Evolutionary conservation across 2,888 invertebrate species (phyloP), one percentile per base, ranked within the genome.

Genomic region (Dolichopus griseipennis): DNA sequence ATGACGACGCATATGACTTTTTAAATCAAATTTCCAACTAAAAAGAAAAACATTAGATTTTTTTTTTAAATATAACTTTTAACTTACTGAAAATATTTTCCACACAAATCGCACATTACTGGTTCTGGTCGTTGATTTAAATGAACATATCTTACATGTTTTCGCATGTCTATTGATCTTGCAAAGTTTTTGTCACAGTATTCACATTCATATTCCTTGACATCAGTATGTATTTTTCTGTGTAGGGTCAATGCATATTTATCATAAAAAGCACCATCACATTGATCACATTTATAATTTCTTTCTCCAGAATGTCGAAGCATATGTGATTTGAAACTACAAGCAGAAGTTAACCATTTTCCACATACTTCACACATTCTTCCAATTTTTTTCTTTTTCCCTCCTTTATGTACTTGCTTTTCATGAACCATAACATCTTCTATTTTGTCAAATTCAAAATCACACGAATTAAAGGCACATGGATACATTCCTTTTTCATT

Each of bases 261-360:
- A 20, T 64, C 33, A 20, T 37, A 64, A 64, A 64, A 64, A 34
- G 33, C 64, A 4, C 37, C 20, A 20, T 34, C 9, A 20, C 64
- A 64, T 10, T 64, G 64, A 20, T 33, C 33, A 64, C 64, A 52
- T 52, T 81, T 78, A n/a, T 73, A 76, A 0, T 81, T 80, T 18
- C 78, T 78, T 15, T 79, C 78, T 2, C 81, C 80, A 0, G 79
- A 78, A 34, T 81, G 80, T 0, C 80, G 79, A 69, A 81, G 72
- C 76, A 80, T 78, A 65, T 81, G 80, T 70, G 81, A 81, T 69
- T 79, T 79, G 22, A 81, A 73, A 68, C 81, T 81, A 12, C 77
- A 77, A 15, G 78, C 78, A 33, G 80, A 81, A 64, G 80, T 81
- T 72, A 81, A 80, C 2, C 80, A 73, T 68, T 81, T 78, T 67